Evolutionary conservation across 64 coral and sea anemone genomes (phyloP).

Genomic region (Montipora efflorescens): DNA sequence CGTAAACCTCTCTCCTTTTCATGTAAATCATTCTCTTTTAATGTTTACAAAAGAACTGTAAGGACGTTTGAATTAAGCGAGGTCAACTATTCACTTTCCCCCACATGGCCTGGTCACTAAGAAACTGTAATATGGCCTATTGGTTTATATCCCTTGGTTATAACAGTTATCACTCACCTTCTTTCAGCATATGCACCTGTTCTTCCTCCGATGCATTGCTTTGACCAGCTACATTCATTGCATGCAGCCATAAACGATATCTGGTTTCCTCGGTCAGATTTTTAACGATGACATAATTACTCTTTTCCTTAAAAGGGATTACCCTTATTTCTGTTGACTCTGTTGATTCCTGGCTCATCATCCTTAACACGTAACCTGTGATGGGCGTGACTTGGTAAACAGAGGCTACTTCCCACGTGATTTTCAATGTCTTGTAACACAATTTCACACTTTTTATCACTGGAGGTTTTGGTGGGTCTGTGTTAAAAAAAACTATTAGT

Average conservation of each 20-base stretch:
- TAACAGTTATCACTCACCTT: neutral
- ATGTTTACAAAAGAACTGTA: too few species aligned
- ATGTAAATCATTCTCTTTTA: too few species aligned
- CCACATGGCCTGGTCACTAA: too few species aligned
- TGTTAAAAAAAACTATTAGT: too few species aligned
- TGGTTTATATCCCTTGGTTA: too few species aligned
- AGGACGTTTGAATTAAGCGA: too few species aligned
- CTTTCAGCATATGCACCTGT: neutral
- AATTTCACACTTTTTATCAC: neutral
- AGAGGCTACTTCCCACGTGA: neutral
- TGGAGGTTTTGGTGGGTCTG: conserved; percentile 9
- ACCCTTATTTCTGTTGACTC: too few species aligned
- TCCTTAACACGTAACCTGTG: neutral
- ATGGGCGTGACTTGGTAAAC: neutral
- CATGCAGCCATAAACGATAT: neutral
- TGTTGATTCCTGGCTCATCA: neutral
- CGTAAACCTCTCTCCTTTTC: too few species aligned
- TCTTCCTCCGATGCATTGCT: neutral
- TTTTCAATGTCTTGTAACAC: neutral
- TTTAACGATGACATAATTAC: neutral
- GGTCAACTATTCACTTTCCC: too few species aligned
- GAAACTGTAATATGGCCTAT: too few species aligned
- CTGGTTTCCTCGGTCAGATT: neutral
- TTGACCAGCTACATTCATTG: conserved; percentile 1
- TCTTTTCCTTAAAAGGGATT: neutral